A percentile compares a stretch with the other conserved stretches of the same genome.
Conservation (phyloP, 2,113 vertebrate species). For the Mormyrus lacerda region DNA sequence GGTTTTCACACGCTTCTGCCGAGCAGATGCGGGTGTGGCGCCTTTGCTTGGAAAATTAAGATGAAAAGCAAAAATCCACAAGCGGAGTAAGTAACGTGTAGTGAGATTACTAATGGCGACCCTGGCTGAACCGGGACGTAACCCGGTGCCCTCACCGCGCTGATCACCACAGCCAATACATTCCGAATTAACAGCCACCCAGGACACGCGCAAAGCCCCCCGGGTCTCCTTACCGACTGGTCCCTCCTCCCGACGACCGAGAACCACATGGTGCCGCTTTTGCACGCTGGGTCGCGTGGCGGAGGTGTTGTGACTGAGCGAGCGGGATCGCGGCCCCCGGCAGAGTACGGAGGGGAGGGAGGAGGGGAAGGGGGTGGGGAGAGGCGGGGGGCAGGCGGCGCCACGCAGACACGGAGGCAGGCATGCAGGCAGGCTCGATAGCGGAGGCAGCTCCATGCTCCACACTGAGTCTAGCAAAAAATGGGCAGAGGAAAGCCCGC, state of each 20-base stretch:
- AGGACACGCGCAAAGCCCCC: neutral
- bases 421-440: slow-evolving; percentile 26
- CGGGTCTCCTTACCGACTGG: slow-evolving; percentile 66
- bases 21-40: neutral
- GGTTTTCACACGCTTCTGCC: neutral
- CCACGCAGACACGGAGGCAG: slow-evolving; percentile 38
- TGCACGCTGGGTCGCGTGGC: slow-evolving; percentile 24
- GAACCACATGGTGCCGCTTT: slow-evolving; percentile 82
- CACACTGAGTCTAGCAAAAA: slow-evolving; percentile 47
- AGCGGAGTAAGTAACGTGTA: neutral
- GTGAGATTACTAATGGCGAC: neutral
- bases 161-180: neutral
- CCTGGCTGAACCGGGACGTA: neutral
- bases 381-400: neutral
- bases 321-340: neutral
- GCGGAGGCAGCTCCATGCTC: slow-evolving; percentile 31
- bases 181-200: neutral
- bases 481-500: slow-evolving; percentile 45
- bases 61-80: neutral
- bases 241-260: slow-evolving; percentile 85
- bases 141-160: neutral
- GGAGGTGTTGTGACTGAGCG: slow-evolving; percentile 37
- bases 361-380: slow-evolving; percentile 16
- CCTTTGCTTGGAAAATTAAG: neutral
- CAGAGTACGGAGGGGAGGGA: neutral